A percentile compares a stretch with the other conserved stretches of the same genome.
These are phyloP conservation scores for Hippasteria phrygiana DNA, from an alignment of 53 echinoderm and acorn worm species.

Conservation along the genomic window DNA sequence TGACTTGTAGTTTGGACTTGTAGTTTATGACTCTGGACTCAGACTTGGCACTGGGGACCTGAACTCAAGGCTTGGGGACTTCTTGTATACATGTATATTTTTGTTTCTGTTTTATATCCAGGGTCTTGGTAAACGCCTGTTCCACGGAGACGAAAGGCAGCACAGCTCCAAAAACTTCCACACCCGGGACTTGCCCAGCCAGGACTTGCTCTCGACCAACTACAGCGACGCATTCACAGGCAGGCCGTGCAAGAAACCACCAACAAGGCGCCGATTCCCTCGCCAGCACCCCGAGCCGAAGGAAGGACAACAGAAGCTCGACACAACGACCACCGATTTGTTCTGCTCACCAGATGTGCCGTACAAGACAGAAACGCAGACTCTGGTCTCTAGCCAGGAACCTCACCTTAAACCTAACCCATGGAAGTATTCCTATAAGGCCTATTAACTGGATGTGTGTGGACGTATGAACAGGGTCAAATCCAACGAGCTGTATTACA, in stretches of 20 bases:
- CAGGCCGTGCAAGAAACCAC: slow-evolving; percentile 80
- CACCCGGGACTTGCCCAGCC: slow-evolving; percentile 80
- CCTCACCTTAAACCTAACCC: slow-evolving; percentile 96
- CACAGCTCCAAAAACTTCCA: slow-evolving; percentile 81
- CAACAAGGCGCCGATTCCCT: slow-evolving; percentile 85
- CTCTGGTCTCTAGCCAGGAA: slow-evolving; percentile 93
- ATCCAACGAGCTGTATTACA: not conserved
- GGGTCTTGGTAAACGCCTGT: slow-evolving; percentile 85
- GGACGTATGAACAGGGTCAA: no score
- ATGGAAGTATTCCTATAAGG: slow-evolving; percentile 97
- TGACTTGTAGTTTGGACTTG: no score
- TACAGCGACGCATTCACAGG: slow-evolving; percentile 78
- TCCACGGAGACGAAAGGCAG: slow-evolving; percentile 80
- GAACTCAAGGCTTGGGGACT: not conserved
- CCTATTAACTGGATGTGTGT: slow-evolving; percentile 48
- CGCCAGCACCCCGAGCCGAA: slow-evolving; percentile 74
- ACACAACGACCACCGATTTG: slow-evolving; percentile 88
- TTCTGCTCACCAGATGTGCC: slow-evolving; percentile 84
- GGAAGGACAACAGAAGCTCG: slow-evolving; percentile 74
- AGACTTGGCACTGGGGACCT: no score
- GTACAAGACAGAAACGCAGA: slow-evolving; percentile 85
- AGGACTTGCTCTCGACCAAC: slow-evolving; percentile 70
- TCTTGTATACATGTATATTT: not conserved
- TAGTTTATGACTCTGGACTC: no score
- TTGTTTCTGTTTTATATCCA: slow-evolving; percentile 23